phyloP scores from a whole-genome alignment of 2,888 invertebrate genomes.

The Lamellibrachia columna region DNA sequence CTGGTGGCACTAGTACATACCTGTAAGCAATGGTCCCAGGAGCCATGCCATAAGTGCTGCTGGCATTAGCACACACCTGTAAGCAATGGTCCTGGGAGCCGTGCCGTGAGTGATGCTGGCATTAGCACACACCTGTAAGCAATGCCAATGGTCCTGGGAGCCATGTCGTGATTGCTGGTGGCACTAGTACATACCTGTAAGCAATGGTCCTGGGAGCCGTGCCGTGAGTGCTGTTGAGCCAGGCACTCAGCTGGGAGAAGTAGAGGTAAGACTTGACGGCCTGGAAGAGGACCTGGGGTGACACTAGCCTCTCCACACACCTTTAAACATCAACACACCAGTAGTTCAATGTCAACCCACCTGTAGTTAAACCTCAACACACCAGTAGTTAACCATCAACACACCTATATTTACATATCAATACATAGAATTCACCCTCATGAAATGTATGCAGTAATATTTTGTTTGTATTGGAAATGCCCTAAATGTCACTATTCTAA shows the following conservation, averaged over 20 bases:
- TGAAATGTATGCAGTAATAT: not conserved
- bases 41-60: no score
- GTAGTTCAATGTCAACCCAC: not conserved
- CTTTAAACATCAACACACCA: slow-evolving; percentile 26
- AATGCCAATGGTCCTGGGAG: not conserved
- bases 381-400: not conserved
- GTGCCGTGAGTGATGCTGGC: no score
- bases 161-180: not conserved
- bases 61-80: not conserved
- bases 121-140: not conserved
- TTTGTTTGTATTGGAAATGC: not conserved
- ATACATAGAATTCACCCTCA: not conserved
- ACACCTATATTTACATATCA: slow-evolving; percentile 13
- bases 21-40: no score
- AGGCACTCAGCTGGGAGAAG: slow-evolving; percentile 95
- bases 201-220: slow-evolving; percentile 69
- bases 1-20: no score
- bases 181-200: slow-evolving; percentile 69
- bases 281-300: slow-evolving; percentile 74
- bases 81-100: not conserved
- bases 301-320: slow-evolving; percentile 44
- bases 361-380: not conserved
- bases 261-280: slow-evolving; percentile 94
- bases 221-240: slow-evolving; percentile 73
- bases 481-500: not conserved